Evolutionary conservation across 2,797 vertebrate species (phyloP), one percentile per base, ranked within the genome.

Genomic region (Emys orbicularis): DNA sequence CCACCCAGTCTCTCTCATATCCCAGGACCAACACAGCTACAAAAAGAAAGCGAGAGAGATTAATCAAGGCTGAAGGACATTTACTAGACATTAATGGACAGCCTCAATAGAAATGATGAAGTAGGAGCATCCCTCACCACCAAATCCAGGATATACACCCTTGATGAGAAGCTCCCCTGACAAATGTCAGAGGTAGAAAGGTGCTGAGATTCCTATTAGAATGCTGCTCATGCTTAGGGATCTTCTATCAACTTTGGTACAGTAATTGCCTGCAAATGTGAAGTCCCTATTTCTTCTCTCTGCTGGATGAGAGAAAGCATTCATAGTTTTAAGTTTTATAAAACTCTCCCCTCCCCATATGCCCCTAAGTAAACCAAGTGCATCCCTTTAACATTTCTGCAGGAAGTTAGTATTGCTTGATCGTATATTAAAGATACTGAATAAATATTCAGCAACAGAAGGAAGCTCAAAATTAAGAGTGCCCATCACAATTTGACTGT

Each of bases 261-360:
- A 93, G 77, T 49, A 9, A 65, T 49, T 5, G 16, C 49, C 88
- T 59, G 25, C 6, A 54, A 56, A 92, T 29, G 15, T 1, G 9
- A 81, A 11, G 74, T 68, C 6, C 1, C n/a, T 83, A 81, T 47
- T 5, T 44, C 65, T 61, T 27, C 53, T 41, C 2, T 0, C 0
- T 9, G 3, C 74, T 23, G 5, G 10, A 53, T 21, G 18, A 47
- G 68, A 1, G 0, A 23, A 52, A 56, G 59, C 0, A 0, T 10
- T 25, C 31, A 59, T 7, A 34, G 68, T 82, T 9, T 87, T 82
- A 83, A 29, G 12, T 16, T 23, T 41, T 91, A 41, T 34, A 50
- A 80, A 37, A 53, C 41, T 13, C 16, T 34, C 29, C 41, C 9
- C 19, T 34, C 25, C n/a, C 8, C 15, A 65, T 3, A 27, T 16